These are phyloP conservation scores for Dufourea novaeangliae DNA, from an alignment of 1,140 invertebrate species.

Conservation along the genomic window DNA sequence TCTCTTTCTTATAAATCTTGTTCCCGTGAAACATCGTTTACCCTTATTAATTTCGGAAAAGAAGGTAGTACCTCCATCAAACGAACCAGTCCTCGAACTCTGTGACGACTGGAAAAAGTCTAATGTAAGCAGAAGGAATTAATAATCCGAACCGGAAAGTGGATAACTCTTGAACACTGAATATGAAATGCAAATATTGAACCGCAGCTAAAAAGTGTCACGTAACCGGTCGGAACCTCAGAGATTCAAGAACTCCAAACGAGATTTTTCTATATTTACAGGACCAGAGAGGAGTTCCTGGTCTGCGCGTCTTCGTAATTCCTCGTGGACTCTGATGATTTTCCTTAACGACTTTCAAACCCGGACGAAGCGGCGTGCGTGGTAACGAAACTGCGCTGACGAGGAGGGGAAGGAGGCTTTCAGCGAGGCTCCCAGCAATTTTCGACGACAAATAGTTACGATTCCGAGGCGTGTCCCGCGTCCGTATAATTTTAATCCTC, in stretches of 20 bases:
- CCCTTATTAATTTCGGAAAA: background rate
- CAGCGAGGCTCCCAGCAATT: background rate
- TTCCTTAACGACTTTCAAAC: constrained; percentile 24
- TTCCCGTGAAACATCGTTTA: background rate
- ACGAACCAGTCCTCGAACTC: no score
- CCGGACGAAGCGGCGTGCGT: background rate
- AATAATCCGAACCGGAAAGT: background rate
- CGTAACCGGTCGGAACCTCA: background rate
- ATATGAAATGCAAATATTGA: background rate
- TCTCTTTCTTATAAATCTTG: no score
- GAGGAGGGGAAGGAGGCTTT: background rate
- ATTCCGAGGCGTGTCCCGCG: constrained; percentile 9
- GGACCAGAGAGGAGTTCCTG: no score
- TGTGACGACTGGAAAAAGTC: background rate
- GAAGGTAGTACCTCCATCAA: no score
- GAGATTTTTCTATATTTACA: background rate
- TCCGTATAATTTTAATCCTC: constrained; percentile 49
- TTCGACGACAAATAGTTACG: constrained; percentile 31
- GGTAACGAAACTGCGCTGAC: no score
- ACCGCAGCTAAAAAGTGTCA: constrained; percentile 1
- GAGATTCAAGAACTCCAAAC: background rate
- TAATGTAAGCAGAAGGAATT: background rate
- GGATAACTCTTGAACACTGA: background rate
- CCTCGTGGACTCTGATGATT: background rate
- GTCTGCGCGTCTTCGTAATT: background rate